phyloP scores from a whole-genome alignment of 2,797 vertebrate genomes.

The Dermochelys coriacea region DNA sequence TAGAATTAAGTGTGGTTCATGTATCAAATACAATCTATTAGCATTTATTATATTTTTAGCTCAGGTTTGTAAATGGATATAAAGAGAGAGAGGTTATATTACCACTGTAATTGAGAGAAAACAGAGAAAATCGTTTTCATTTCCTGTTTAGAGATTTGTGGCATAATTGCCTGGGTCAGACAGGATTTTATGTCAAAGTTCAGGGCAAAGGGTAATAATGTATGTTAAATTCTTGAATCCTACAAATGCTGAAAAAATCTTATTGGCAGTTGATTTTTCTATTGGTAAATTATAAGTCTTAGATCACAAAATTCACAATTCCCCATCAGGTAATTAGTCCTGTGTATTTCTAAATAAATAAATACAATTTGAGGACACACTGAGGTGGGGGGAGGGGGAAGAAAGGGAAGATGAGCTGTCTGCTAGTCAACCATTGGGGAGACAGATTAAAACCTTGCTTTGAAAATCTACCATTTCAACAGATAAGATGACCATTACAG shows the following conservation, averaged over 20 bases:
- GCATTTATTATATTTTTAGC: constrained; percentile 61
- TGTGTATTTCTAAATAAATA: not conserved
- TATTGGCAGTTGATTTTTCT: constrained; percentile 63
- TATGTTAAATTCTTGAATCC: constrained; percentile 45
- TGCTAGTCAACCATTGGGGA: not conserved
- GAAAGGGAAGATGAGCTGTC: not conserved
- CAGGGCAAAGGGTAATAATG: constrained; percentile 56
- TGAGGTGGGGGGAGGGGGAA: not conserved
- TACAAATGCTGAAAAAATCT: constrained; percentile 20
- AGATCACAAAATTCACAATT: not conserved
- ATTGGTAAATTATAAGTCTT: constrained; percentile 47
- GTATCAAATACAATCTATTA: constrained; percentile 40
- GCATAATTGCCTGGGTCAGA: constrained; percentile 62
- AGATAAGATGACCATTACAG: not conserved
- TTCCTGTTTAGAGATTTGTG: constrained; percentile 53
- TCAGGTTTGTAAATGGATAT: constrained; percentile 54
- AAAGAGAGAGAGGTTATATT: constrained; percentile 58
- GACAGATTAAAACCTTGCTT: not conserved
- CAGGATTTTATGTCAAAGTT: constrained; percentile 65
- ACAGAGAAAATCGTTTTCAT: constrained; percentile 68
- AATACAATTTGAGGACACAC: not conserved
- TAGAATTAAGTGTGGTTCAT: constrained; percentile 44
- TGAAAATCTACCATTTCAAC: not conserved
- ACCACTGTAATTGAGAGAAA: constrained; percentile 68
- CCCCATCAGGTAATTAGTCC: not conserved